Evolutionary conservation across 2,113 vertebrate species (phyloP), one percentile per base, ranked within the genome.

Genomic region (Capricornis sumatraensis): DNA sequence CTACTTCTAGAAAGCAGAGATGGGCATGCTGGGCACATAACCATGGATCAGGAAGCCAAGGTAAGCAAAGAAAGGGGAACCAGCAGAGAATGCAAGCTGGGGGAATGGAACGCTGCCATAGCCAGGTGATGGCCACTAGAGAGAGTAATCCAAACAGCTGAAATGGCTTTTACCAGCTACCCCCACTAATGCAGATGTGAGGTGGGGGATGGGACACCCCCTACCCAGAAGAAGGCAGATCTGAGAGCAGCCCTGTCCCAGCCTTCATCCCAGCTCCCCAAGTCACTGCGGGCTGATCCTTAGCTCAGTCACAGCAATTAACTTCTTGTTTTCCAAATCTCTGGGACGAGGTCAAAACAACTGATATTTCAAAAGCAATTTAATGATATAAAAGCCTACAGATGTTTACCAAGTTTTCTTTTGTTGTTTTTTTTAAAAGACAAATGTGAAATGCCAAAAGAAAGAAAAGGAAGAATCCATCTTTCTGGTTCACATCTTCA

Each of bases 1-100:
- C 84, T 88, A 47, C 94, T 90, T 95, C 87, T 88, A 95, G 96
- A 97, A 97, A 94, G 87, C 92, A 92, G 28, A 96, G 91, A 95
- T 27, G 92, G 83, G 76, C 95, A 96, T 91, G 71, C 93, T 17
- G 2, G 62, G 84, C 89, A 98, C 43, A 92, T 82, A 94, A 91
- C 21, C 71, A 96, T 83, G 58, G 57, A 96, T 93, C 96, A 97
- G 43, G 74, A 96, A 96, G 81, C 71, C 84, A 97, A 95, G 78
- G 86, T 91, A 92, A 96, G 87, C 62, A 97, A 81, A 95, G 93
- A 93, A 96, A 95, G 86, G 64, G 81, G 27, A 95, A 78, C 6
- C 58, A 94, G 79, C 87, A 94, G 86, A 98, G 93, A 97, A 96
- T 60, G 92, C n/a, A 97, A 86, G 76, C 81, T 89, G n/a, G 5